Evolutionary conservation across 2,888 invertebrate species (phyloP).

Genomic region (Tiphia femorata): DNA sequence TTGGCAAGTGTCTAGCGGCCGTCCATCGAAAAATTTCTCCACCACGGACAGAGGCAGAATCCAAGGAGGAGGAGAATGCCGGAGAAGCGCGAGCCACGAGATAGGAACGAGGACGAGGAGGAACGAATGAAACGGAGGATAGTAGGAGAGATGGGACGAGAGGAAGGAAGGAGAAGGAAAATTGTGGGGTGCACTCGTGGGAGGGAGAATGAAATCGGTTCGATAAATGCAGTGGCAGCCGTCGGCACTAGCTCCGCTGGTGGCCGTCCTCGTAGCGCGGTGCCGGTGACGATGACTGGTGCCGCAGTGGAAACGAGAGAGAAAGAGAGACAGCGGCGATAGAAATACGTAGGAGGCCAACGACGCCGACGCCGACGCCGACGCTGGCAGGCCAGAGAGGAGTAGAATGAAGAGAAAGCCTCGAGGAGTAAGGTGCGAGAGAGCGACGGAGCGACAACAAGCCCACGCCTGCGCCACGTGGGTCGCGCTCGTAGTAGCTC

Average conservation of each 20-base stretch:
- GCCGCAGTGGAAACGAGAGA: conserved; percentile 21
- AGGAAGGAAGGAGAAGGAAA: not conserved
- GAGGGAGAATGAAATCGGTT: conserved; percentile 44
- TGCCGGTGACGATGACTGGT: conserved; percentile 14
- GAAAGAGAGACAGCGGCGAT: conserved; percentile 34
- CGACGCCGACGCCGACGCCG: too few species aligned
- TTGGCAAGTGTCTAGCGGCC: not conserved
- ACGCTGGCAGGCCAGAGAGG: not conserved
- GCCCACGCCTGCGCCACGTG: conserved; percentile 61
- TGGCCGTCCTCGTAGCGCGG: conserved; percentile 19
- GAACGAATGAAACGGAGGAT: not conserved
- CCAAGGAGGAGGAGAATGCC: not conserved
- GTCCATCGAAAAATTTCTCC: not conserved
- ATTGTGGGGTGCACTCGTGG: conserved; percentile 4
- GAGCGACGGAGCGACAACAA: conserved; percentile 52
- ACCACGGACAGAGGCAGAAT: not conserved
- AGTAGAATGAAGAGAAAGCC: not conserved
- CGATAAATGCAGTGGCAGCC: conserved; percentile 54
- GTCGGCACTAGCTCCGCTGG: too few species aligned
- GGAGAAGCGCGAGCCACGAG: not conserved
- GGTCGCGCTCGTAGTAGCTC: conserved; percentile 36
- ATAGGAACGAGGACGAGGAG: not conserved
- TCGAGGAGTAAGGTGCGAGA: conserved; percentile 14
- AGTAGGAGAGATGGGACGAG: not conserved
- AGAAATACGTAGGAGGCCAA: not conserved